Evolutionary conservation across 2,797 vertebrate genomes (phyloP), one percentile per base, ranked within the genome.

Genomic region (Erethizon dorsatum): DNA sequence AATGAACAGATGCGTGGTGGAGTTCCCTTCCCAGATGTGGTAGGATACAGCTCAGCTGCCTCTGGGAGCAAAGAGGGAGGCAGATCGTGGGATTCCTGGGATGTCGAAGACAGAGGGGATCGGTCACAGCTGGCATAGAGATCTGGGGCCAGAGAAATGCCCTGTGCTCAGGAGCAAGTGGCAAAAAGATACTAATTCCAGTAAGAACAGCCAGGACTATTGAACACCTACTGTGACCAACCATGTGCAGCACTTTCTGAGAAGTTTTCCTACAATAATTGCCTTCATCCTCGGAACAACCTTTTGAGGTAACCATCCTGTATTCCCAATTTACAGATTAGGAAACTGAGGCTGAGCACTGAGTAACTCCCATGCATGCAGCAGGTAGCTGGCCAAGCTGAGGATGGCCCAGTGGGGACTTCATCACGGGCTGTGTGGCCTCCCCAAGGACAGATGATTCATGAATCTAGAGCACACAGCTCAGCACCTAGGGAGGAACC

Each of bases 81-180:
- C 37, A 78, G 63, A 6, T 6, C 3, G 0, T 33, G 56, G 47
- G 13, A n/a, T 9, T 11, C 22, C 2, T 15, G 10, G 28, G 13
- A n/a, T 18, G 28, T 0, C 1, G 6, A 18, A n/a, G 11, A 18
- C 6, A 26, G 4, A 11, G 0, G 15, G n/a, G 13, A 83, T 17
- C 6, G 13, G 12, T 22, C 12, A 13, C 11, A 5, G 18, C 5
- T 31, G 28, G 17, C 0, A 3, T 20, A 1, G 69, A 37, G 26
- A 50, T 26, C 45, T 2, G 17, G 52, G 41, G 37, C 22, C 86
- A 33, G 57, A 83, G 82, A 45, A 63, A 94, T 59, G 20, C 7
- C 13, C 65, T 13, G 0, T 0, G 17, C 2, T 59, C 14, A 24
- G 26, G 28, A 59, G 26, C 18, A 33, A 73, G 50, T 0, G 28